Evolutionary conservation across 2,113 vertebrate genomes (phyloP).

Genomic region (Etheostoma cragini): DNA sequence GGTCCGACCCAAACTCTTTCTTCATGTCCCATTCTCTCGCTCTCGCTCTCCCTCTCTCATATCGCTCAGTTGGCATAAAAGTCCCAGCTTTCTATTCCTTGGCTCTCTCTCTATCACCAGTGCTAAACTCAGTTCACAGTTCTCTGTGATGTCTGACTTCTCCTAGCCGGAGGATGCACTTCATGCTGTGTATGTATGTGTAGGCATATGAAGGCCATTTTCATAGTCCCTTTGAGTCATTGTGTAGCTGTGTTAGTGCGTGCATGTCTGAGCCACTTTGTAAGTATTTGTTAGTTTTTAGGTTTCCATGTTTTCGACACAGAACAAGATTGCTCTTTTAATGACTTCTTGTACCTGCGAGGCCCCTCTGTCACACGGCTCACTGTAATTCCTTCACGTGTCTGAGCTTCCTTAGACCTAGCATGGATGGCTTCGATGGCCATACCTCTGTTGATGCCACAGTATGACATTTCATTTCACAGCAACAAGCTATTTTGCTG

Average conservation of each 20-base stretch:
- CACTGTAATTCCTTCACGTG: conserved; percentile 27
- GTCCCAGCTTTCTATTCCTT: neutral
- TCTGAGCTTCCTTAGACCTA: conserved; percentile 22
- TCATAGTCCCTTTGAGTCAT: neutral
- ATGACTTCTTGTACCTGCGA: conserved; percentile 70
- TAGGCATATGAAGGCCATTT: neutral
- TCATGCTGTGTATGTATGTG: conserved; percentile 26
- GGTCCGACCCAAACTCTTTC: neutral
- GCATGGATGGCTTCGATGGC: conserved; percentile 23
- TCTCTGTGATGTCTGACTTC: conserved; percentile 45
- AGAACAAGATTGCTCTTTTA: conserved; percentile 61
- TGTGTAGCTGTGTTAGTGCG: neutral
- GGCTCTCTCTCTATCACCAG: conserved; percentile 11
- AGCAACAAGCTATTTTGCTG: conserved; percentile 55
- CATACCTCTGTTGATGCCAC: conserved; percentile 43
- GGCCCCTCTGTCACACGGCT: conserved; percentile 49
- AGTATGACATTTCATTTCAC: conserved; percentile 74
- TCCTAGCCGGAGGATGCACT: conserved; percentile 49
- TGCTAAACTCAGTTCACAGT: conserved; percentile 48
- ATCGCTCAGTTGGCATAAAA: conserved; percentile 13
- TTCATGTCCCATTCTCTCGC: neutral
- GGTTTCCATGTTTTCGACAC: conserved; percentile 30
- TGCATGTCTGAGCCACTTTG: neutral
- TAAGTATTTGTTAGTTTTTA: neutral
- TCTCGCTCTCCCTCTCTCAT: neutral